A percentile compares a stretch with the other conserved stretches of the same genome.
phyloP scores from a whole-genome alignment of 2,888 invertebrate species.

The Chloroclystis v-ata region DNA sequence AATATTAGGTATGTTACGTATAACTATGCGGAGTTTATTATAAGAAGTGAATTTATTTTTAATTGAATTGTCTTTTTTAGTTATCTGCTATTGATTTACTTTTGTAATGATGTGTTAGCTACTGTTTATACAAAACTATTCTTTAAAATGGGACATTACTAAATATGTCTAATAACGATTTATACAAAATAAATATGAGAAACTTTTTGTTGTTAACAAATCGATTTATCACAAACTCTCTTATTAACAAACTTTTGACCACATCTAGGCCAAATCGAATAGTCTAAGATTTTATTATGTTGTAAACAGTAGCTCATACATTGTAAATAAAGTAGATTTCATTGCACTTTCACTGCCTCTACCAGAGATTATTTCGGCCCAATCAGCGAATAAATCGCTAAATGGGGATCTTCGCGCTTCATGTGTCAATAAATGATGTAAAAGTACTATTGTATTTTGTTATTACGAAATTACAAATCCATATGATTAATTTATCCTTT shows the following conservation, averaged over 20 bases:
- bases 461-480: too few relatives aligned
- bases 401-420: conserved; percentile 67
- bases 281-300: too few relatives aligned
- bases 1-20: conserved; percentile 30
- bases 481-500: too few relatives aligned
- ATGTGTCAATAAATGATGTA: conserved; percentile 72
- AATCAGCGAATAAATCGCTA: conserved; percentile 34
- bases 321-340: conserved; percentile 10
- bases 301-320: conserved; percentile 11
- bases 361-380: conserved; percentile 57
- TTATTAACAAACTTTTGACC: too few relatives aligned
- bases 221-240: too few relatives aligned
- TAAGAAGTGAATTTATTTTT: conserved; percentile 24
- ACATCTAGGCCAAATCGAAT: too few relatives aligned
- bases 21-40: conserved; percentile 22
- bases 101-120: background rate
- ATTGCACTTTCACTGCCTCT: conserved; percentile 54
- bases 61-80: conserved; percentile 14
- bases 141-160: too few relatives aligned
- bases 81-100: conserved; percentile 10
- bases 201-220: too few relatives aligned
- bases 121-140: too few relatives aligned
- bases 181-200: too few relatives aligned
- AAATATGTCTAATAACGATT: too few relatives aligned
- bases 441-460: conserved; percentile 32